Base-by-base conservation (phyloP, 2,888 invertebrate species). In the Therioaphis trifolii region DNA sequence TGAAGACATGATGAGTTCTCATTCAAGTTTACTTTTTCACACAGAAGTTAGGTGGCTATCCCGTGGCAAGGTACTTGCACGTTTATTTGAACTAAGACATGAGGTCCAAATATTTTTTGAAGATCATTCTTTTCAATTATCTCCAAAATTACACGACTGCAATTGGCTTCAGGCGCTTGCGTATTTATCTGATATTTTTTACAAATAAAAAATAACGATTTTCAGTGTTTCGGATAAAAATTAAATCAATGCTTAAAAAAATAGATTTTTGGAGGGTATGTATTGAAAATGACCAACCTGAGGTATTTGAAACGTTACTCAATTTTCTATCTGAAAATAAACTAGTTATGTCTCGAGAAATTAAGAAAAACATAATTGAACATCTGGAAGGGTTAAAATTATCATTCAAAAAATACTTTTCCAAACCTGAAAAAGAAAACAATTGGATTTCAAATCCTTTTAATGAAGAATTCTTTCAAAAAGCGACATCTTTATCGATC, bases 1-100 rank as follows among this genome's bases (percentile, higher is more conserved):
- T 46, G 61, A 78, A 63, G 71, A 86, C 18, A 79, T 86, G 71
- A 61, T 58, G 61, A 78, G 78, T 66, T 40, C 55, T 40, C 77
- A 49, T 27, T 46, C 29, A 46, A 58, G 40, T 61, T 21, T 66
- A 49, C 43, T 63, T 46, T 66, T 78, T 35, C 63, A 78, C 78
- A 78, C 66, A 63, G 66, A 77, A 77, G 63, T 66, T 11, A 55
- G 77, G 63, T 77, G 46, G 49, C 43, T 61, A 40, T 76, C 76
- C 40, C 29, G 76, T 58, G 76, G 76, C n/a, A 77, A 77, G 58
- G 46, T 77, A 77, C 63, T 63, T 46, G 27, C 21, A 12, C 49
- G 68, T 78, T 68, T 78, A 49, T 78, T 78, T 29, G 35, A 78
- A 66, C 49, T 78, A 68, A 78, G 66, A 49, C 46, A 63, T 46